Conservation (phyloP, 2,113 vertebrate genomes). For the Tupaia tana region DNA sequence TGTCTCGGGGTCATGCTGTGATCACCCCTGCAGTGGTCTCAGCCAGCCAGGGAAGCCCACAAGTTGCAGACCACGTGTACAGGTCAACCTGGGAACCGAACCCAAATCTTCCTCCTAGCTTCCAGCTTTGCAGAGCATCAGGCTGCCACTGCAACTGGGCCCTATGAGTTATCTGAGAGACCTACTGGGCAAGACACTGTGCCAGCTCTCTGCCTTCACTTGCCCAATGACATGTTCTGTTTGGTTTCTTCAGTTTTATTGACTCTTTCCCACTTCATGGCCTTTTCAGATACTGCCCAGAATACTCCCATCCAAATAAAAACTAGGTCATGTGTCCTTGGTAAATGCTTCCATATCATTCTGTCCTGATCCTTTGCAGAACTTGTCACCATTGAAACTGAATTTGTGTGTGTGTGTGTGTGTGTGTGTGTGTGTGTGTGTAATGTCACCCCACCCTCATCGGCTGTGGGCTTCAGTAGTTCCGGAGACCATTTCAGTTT, state of each 20-base stretch:
- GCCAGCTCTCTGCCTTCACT: not conserved
- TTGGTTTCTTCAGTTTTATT: not conserved
- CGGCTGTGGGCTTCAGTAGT: not conserved
- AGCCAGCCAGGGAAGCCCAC: too few species aligned
- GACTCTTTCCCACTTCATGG: not conserved
- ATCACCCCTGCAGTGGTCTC: too few species aligned
- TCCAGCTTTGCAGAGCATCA: too few species aligned
- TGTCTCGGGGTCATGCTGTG: too few species aligned
- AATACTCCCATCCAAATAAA: not conserved
- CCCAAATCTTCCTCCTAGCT: too few species aligned
- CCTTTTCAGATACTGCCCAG: not conserved
- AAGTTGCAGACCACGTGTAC: too few species aligned
- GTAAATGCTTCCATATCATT: not conserved
- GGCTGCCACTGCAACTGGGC: too few species aligned
- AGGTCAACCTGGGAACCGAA: too few species aligned
- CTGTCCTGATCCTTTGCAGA: not conserved
- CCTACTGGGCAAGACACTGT: accelerated
- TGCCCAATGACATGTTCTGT: not conserved
- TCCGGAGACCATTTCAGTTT: not conserved
- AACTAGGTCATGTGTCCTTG: not conserved
- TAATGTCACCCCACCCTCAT: not conserved
- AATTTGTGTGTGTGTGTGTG: not conserved
- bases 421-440: not conserved
- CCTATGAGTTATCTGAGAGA: not conserved
- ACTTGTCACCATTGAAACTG: not conserved